Evolutionary conservation across 2,888 invertebrate genomes (phyloP), one percentile per base, ranked within the genome.

Genomic region (Dryobota labecula): DNA sequence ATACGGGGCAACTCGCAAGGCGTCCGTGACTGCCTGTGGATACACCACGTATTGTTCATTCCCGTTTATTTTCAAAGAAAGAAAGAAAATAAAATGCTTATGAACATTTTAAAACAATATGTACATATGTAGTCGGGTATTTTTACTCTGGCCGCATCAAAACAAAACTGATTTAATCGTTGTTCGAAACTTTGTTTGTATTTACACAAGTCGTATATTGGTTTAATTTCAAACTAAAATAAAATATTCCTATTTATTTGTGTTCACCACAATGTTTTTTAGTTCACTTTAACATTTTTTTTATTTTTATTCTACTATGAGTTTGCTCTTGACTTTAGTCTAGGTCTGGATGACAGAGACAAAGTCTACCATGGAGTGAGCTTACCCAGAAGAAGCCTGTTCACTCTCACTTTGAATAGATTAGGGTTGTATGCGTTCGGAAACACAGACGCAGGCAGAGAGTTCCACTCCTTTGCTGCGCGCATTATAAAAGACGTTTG

Each of bases 1-100:
- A 90, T 92, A 91, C 88, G 84, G 78, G 83, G 87, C 57, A 49
- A 64, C 77, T 84, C 76, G 83, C 69, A 87, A 82, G 73, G 79
- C 80, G 78, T 70, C 66, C 66, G 69, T 64, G 65, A 69, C 79
- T 80, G 71, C 78, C 61, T 79, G 80, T 86, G 89, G 90, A 92
- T 88, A 89, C 80, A 82, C 87, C 86, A 27, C 67, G 56, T 73
- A 73, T 75, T 73, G 78, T 73, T 78, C 70, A 65, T 47, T 53
- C 54, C 60, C 83, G 77, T 85, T 82, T 86, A 76, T 82, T 82
- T 79, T 78, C 36, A 62, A 63, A 73, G 51, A 74, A 76, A 43
- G 43, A 70, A 72, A 75, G 24, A 71, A 30, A 56, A 49, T 57
- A 58, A n/a, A n/a, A n/a, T n/a, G n/a, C 51, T 30, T 30, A n/a